These are phyloP conservation scores for Oscheius onirici DNA, from an alignment of 2,888 invertebrate species.

Conservation along the genomic window DNA sequence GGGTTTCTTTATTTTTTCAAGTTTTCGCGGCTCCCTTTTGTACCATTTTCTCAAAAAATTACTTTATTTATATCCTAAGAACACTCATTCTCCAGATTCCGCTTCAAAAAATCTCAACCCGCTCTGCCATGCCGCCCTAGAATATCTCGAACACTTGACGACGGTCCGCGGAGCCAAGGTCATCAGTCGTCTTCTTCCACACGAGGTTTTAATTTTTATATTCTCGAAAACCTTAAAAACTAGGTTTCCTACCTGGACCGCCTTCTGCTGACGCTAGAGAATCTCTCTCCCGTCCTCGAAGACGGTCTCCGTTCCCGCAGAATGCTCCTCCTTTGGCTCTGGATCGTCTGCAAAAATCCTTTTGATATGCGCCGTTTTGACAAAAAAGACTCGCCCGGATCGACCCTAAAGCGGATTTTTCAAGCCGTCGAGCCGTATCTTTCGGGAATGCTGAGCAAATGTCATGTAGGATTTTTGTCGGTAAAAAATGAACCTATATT, in stretches of 20 bases:
- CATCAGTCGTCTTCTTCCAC: slow-evolving; percentile 49
- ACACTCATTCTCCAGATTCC: slow-evolving; percentile 1
- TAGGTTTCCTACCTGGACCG: slow-evolving; percentile 57
- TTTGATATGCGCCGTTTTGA: slow-evolving; percentile 62
- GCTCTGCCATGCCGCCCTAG: slow-evolving; percentile 38
- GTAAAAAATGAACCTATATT: too few relatives aligned
- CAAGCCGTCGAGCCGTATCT: slow-evolving; percentile 47
- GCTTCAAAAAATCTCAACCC: slow-evolving; percentile 14
- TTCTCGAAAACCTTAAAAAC: not conserved
- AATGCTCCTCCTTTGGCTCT: slow-evolving; percentile 64
- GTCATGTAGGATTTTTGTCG: slow-evolving; percentile 41
- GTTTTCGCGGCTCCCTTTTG: too few relatives aligned
- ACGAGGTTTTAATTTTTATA: slow-evolving; percentile 37
- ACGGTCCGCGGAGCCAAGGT: slow-evolving; percentile 56
- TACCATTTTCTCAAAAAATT: too few relatives aligned
- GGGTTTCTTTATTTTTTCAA: slow-evolving; percentile 16
- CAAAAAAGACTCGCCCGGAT: slow-evolving; percentile 42
- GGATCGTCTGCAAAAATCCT: slow-evolving; percentile 69
- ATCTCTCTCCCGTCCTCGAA: slow-evolving; percentile 25
- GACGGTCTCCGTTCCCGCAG: slow-evolving; percentile 40
- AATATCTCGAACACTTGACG: slow-evolving; percentile 41
- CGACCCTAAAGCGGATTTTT: slow-evolving; percentile 51
- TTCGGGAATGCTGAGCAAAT: slow-evolving; percentile 41
- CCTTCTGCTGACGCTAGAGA: slow-evolving; percentile 53
- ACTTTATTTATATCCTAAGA: too few relatives aligned